A percentile compares a stretch with the other conserved stretches of the same genome.
phyloP scores from a whole-genome alignment of 2,888 invertebrate species.

The Sepioteuthis lessoniana region DNA sequence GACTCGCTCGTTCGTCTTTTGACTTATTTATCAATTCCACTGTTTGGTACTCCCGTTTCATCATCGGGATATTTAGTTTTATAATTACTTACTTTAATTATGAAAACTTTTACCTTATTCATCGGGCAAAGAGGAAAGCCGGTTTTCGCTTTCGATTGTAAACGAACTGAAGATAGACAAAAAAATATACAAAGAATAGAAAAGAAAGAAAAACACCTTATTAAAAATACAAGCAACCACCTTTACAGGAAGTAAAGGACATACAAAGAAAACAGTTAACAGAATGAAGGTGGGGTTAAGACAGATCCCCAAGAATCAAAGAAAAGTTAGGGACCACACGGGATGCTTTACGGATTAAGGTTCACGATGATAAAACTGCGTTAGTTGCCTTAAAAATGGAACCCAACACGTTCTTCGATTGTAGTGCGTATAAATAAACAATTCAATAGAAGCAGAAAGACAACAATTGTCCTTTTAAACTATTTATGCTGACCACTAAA shows the following conservation, averaged over 20 bases:
- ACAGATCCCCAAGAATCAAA: neutral
- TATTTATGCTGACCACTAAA: neutral
- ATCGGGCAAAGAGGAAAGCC: neutral
- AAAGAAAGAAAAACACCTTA: too few relatives aligned
- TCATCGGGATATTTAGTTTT: neutral
- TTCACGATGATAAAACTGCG: neutral
- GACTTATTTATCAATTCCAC: neutral
- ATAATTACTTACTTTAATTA: constrained; percentile 23
- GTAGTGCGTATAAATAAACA: neutral
- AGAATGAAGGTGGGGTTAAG: neutral
- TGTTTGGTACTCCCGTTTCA: neutral
- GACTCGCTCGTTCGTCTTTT: neutral
- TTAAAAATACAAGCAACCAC: neutral
- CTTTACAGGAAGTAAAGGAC: neutral
- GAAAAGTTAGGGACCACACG: neutral
- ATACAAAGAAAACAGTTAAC: neutral
- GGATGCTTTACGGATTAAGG: neutral
- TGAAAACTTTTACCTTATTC: neutral
- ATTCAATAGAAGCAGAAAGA: neutral
- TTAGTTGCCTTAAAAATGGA: neutral
- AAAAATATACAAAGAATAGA: too few relatives aligned
- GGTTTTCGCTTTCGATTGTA: neutral
- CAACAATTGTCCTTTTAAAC: neutral
- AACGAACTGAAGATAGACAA: neutral
- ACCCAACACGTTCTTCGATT: neutral